Conservation (phyloP, 2,797 vertebrate species). For the Psittacula echo region DNA sequence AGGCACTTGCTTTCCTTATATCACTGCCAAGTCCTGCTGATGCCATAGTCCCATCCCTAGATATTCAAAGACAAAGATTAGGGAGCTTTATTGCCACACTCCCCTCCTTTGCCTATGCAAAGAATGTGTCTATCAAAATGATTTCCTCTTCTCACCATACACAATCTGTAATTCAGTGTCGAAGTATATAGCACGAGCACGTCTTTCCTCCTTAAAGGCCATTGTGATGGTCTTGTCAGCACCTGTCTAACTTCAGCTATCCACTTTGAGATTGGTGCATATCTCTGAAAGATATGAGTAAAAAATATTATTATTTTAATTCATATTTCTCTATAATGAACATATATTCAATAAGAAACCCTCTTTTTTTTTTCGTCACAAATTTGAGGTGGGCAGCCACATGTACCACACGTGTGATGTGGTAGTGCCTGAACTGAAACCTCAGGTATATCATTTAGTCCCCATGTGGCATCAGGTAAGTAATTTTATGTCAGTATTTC, state of each 20-base stretch:
- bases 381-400: not conserved
- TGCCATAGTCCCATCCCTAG: not conserved
- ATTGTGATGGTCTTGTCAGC: not conserved
- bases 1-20: no score
- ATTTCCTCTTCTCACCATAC: not conserved
- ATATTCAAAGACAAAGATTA: not conserved
- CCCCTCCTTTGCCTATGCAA: not conserved
- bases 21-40: not conserved
- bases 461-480: not conserved
- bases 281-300: not conserved
- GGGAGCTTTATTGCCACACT: not conserved
- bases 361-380: not conserved
- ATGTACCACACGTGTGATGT: accelerated
- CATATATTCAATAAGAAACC: not conserved
- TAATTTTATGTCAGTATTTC: not conserved
- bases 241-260: not conserved
- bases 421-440: not conserved
- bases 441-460: not conserved
- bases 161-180: not conserved
- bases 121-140: not conserved
- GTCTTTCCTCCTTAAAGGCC: not conserved
- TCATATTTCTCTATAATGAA: not conserved
- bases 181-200: not conserved
- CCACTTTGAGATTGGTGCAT: not conserved
- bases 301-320: not conserved